A percentile compares a stretch with the other conserved stretches of the same genome.
Conservation (phyloP, 1,140 invertebrate species). For the Agraylea sexmaculata region DNA sequence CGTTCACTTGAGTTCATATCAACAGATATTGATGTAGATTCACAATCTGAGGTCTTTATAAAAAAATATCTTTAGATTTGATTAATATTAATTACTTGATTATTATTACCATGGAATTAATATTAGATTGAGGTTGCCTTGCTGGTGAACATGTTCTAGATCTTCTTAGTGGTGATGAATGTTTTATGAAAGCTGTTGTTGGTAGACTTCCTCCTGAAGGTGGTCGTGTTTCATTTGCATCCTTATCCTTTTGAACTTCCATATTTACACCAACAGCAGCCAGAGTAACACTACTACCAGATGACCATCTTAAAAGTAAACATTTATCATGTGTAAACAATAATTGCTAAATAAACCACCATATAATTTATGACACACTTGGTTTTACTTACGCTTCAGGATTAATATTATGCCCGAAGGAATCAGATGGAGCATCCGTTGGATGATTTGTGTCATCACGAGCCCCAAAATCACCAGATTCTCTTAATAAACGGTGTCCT, state of each 20-base stretch:
- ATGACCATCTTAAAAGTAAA: constrained; percentile 16
- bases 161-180: constrained; percentile 18
- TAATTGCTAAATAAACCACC: not conserved
- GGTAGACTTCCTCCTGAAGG: constrained; percentile 1
- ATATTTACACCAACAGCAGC: constrained; percentile 12
- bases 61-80: constrained; percentile 5
- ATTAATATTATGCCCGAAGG: constrained; percentile 10
- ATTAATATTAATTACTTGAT: constrained; percentile 5
- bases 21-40: constrained; percentile 26
- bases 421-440: constrained; percentile 8
- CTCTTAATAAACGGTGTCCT: constrained; percentile 15
- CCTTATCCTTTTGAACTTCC: not conserved
- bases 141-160: constrained; percentile 20
- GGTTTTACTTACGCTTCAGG: constrained; percentile 11
- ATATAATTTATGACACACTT: not conserved
- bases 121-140: constrained; percentile 10
- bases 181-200: constrained; percentile 3
- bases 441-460: not conserved
- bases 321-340: constrained; percentile 2
- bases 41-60: constrained; percentile 24
- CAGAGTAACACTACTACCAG: constrained; percentile 18
- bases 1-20: constrained; percentile 36
- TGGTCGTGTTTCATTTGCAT: not conserved
- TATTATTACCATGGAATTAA: constrained; percentile 9
- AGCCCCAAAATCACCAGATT: constrained; percentile 15